Evolutionary conservation across 1,140 invertebrate species (phyloP).

Genomic region (Danaus melanippus): DNA sequence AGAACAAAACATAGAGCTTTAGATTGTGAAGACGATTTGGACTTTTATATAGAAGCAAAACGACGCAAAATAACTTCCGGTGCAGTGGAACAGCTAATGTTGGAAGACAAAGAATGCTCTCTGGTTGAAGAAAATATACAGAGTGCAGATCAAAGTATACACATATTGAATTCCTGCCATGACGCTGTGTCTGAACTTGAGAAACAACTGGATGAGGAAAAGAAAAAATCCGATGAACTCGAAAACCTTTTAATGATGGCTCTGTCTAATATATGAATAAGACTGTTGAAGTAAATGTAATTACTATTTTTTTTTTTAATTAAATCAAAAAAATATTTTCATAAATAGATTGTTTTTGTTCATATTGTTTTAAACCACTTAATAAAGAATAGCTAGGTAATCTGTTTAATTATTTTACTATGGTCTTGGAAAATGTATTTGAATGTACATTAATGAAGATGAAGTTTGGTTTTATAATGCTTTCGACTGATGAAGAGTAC

Average conservation of each 20-base stretch:
- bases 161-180: slow-evolving; percentile 37
- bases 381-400: no score
- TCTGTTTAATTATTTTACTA: no score
- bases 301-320: slow-evolving; percentile 5
- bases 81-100: slow-evolving; percentile 41
- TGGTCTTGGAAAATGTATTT: no score
- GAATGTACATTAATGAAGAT: no score
- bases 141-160: slow-evolving; percentile 37
- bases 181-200: slow-evolving; percentile 51
- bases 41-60: slow-evolving; percentile 50
- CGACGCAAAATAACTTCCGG: slow-evolving; percentile 47
- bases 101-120: slow-evolving; percentile 52
- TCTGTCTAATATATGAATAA: slow-evolving; percentile 21
- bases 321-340: slow-evolving; percentile 1
- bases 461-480: no score
- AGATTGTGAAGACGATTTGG: slow-evolving; percentile 51
- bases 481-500: no score
- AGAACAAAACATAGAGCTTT: slow-evolving; percentile 43
- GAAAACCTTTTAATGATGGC: slow-evolving; percentile 53
- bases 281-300: not conserved
- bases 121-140: slow-evolving; percentile 50
- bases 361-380: no score
- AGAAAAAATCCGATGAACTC: slow-evolving; percentile 56
- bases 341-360: no score
- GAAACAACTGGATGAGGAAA: slow-evolving; percentile 48